A percentile compares a stretch with the other conserved stretches of the same genome.
phyloP scores from a whole-genome alignment of 2,113 vertebrate genomes.

The Clarias macrocephalus region DNA sequence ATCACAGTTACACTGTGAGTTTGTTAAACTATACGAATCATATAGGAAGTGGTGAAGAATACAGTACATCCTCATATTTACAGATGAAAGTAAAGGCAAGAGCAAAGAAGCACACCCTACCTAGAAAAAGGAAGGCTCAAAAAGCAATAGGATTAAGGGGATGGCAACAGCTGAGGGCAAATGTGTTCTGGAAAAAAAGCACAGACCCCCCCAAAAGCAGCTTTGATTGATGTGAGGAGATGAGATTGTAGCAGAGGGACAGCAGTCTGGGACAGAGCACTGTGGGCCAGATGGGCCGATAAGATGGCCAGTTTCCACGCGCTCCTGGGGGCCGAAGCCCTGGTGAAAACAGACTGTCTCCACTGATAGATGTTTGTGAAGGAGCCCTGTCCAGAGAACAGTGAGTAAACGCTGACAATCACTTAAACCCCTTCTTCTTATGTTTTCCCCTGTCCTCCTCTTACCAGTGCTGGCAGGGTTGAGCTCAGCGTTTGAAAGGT shows the following conservation, averaged over 20 bases:
- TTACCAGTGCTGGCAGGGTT: conserved; percentile 23
- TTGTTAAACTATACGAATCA: not conserved
- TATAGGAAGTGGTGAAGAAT: not conserved
- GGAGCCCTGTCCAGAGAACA: conserved; percentile 44
- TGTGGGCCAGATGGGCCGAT: conserved; percentile 52
- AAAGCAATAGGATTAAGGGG: not conserved
- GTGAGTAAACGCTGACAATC: conserved; percentile 58
- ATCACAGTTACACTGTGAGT: not conserved
- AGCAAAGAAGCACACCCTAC: not conserved
- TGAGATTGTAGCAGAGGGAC: conserved; percentile 53
- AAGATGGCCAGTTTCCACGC: conserved; percentile 56
- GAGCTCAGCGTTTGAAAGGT: conserved; percentile 15
- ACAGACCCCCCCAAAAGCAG: conserved; percentile 36
- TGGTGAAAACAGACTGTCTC: conserved; percentile 54
- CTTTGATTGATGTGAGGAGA: conserved; percentile 57
- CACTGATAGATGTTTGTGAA: conserved; percentile 62
- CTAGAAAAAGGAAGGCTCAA: not conserved
- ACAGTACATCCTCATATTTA: not conserved
- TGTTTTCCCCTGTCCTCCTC: conserved; percentile 24
- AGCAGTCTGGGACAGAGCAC: conserved; percentile 48
- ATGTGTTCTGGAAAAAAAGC: conserved; percentile 42
- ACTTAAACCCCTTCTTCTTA: conserved; percentile 45
- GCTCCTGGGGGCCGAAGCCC: conserved; percentile 51
- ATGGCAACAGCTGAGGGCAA: conserved; percentile 15
- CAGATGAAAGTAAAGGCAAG: not conserved